Evolutionary conservation across 2,888 invertebrate genomes (phyloP).

Genomic region (Euplexia lucipara): DNA sequence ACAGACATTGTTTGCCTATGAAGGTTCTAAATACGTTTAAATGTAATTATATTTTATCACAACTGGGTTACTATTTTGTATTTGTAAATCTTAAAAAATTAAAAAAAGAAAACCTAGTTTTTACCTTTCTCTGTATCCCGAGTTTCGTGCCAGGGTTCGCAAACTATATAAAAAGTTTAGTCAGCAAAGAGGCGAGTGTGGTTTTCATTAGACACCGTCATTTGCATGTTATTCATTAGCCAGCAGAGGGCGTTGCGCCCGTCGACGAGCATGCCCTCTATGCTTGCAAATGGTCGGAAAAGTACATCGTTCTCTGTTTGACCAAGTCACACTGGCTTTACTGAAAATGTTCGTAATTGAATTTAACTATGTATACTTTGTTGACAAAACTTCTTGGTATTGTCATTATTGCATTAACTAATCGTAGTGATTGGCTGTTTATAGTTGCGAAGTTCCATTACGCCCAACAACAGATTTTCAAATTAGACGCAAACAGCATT

Average conservation of each 20-base stretch:
- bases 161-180: slow-evolving; percentile 69
- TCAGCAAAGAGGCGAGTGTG: slow-evolving; percentile 73
- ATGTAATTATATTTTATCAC: no score
- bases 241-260: slow-evolving; percentile 68
- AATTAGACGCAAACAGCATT: no score
- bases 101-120: background rate
- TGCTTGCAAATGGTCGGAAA: slow-evolving; percentile 58
- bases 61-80: no score
- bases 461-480: no score
- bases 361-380: slow-evolving; percentile 8
- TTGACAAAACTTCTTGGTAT: slow-evolving; percentile 1
- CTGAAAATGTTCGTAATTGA: slow-evolving; percentile 8
- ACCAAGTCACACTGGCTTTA: slow-evolving; percentile 42
- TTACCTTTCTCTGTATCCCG: slow-evolving; percentile 50
- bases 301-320: slow-evolving; percentile 58
- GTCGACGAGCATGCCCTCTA: slow-evolving; percentile 52
- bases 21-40: no score
- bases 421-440: background rate
- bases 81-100: no score
- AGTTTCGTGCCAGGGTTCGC: slow-evolving; percentile 57
- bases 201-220: slow-evolving; percentile 84
- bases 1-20: no score
- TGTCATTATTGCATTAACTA: background rate
- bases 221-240: slow-evolving; percentile 89
- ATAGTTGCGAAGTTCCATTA: no score